phyloP scores from a whole-genome alignment of 2,113 vertebrate genomes.

The Oncorhynchus gorbuscha region DNA sequence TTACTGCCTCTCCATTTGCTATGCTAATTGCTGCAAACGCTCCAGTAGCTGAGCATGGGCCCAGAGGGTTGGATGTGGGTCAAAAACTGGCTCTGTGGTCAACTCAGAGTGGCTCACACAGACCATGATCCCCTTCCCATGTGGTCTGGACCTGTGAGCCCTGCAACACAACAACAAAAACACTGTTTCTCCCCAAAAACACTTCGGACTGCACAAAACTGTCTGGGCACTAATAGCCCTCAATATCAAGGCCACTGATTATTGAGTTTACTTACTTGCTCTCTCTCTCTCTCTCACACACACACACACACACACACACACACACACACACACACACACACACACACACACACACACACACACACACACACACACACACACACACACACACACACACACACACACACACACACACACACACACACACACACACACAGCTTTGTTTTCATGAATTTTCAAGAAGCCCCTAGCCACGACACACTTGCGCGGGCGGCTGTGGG shows the following conservation, averaged over 20 bases:
- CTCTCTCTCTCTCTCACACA: too few relatives aligned
- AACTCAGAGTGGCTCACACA: too few relatives aligned
- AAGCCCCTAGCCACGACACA: too few relatives aligned
- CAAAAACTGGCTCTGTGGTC: too few relatives aligned
- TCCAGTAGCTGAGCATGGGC: too few relatives aligned
- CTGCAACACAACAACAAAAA: constrained; percentile 36
- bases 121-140: too few relatives aligned
- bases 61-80: too few relatives aligned
- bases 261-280: constrained; percentile 4
- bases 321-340: not conserved
- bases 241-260: constrained; percentile 48
- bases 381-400: constrained; percentile 1
- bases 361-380: constrained; percentile 1
- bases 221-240: constrained; percentile 50
- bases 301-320: not conserved
- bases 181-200: constrained; percentile 6
- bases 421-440: constrained; percentile 1
- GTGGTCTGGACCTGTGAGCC: not conserved
- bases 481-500: too few relatives aligned
- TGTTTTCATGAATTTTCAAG: not conserved
- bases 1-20: too few relatives aligned
- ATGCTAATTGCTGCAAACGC: too few relatives aligned
- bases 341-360: constrained; percentile 6
- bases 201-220: constrained; percentile 23
- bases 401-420: not conserved